Base-by-base conservation (phyloP, 1,140 invertebrate genomes). In the Drosophila oshimai region DNA sequence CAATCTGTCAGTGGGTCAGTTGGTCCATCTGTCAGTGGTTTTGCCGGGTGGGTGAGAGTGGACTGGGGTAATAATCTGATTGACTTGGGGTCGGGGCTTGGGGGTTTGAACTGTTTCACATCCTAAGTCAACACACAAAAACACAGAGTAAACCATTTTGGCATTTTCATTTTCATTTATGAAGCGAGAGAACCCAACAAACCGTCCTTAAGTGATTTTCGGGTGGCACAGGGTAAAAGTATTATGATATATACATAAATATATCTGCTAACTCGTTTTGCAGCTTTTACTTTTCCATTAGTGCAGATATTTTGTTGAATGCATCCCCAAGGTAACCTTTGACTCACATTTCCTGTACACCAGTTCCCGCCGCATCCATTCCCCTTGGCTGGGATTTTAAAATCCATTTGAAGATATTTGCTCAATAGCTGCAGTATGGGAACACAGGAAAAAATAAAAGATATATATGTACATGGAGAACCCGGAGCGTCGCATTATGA, bases 251-350 rank as follows among this genome's bases (percentile, higher is more conserved):
- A 47, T 65, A 36, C 39, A 44, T 42, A 64, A 54, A 62, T 28
- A 51, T 54, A 61, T 54, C 71, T 61, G 50, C 44, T 72, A 50
- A 77, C 65, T 74, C 57, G 47, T 60, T 79, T 76, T 60, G 53
- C 76, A 71, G 76, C 76, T 80, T 80, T 80, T 80, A 80, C 76
- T 80, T 80, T 80, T 80, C 76, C 76, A 80, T 80, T 80, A 80
- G 76, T 80, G 70, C 76, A 74, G 60, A 79, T 60, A 80, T 80
- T 79, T 71, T 79, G 70, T 58, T 80, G 70, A 80, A 80, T 80
- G 76, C 76, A 74, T 80, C 76, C 76, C 76, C 64, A 74, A 80
- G 76, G 76, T 80, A 80, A 74, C 76, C 76, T 80, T 74, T 64
- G 68, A 46, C 51, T 70, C 74, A 53, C 58, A 68, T 73, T 79